A percentile compares a stretch with the other conserved stretches of the same genome.
These are phyloP conservation scores for Meiosimyza platycephala DNA, from an alignment of 2,888 invertebrate genomes.

Conservation along the genomic window DNA sequence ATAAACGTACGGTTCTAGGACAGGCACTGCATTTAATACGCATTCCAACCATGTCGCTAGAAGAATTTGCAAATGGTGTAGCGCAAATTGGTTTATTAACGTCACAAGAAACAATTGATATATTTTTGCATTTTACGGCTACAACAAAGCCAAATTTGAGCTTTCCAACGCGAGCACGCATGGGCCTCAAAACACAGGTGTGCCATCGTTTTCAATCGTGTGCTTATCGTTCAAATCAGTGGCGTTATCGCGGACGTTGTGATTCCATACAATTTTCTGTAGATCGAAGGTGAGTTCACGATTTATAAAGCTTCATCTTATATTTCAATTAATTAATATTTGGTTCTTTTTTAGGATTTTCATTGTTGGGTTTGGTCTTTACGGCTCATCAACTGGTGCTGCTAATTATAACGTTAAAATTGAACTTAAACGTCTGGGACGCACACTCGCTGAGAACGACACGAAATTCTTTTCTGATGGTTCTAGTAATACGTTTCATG, in stretches of 20 bases:
- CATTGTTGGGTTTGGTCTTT: conserved; percentile 94
- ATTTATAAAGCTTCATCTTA: background rate
- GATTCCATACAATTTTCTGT: conserved; percentile 98
- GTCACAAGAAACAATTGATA: conserved; percentile 92
- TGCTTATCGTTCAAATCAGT: conserved; percentile 96
- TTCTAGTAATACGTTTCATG: conserved; percentile 94
- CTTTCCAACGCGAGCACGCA: conserved; percentile 85
- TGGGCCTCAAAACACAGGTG: conserved; percentile 91
- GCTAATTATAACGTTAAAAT: conserved; percentile 96
- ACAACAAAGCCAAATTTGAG: conserved; percentile 84
- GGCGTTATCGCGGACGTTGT: conserved; percentile 95
- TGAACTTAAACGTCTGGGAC: conserved; percentile 89
- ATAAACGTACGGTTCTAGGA: conserved; percentile 81
- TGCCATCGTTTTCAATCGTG: conserved; percentile 97
- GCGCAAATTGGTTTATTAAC: conserved; percentile 93
- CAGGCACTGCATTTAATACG: conserved; percentile 87
- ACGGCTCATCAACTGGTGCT: conserved; percentile 95
- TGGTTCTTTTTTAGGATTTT: conserved; percentile 75
- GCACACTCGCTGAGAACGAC: conserved; percentile 89
- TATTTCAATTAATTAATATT: background rate
- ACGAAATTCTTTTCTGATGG: conserved; percentile 97
- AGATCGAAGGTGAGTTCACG: conserved; percentile 73
- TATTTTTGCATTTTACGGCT: conserved; percentile 95
- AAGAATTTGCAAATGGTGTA: conserved; percentile 94
- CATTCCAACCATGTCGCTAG: conserved; percentile 93